Conservation (phyloP, 2,113 vertebrate genomes). For the Pelusios castaneus region DNA sequence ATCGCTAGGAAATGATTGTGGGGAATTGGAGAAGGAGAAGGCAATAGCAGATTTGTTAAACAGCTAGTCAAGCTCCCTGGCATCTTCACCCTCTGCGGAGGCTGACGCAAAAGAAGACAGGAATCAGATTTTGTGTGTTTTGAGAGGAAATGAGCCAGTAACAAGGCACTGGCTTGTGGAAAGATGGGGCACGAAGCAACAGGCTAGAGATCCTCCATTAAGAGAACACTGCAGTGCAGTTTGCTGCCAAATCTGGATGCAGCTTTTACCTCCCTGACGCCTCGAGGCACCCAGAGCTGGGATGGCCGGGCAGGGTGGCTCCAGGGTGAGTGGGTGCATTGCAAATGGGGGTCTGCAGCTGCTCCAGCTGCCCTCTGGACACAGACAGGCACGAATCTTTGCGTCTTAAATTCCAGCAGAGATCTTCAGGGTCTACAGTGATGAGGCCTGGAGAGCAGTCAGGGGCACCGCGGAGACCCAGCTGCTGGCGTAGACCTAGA, state of each 20-base stretch:
- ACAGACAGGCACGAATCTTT: neutral
- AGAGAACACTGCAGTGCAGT: neutral
- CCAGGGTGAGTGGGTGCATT: neutral
- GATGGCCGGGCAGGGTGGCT: no score
- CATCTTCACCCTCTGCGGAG: slow-evolving; percentile 51
- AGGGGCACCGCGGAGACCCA: neutral
- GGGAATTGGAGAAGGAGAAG: slow-evolving; percentile 54
- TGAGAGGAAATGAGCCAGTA: slow-evolving; percentile 4
- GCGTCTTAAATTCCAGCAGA: neutral
- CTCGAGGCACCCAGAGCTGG: neutral
- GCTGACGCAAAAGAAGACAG: slow-evolving; percentile 19
- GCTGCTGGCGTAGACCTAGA: neutral
- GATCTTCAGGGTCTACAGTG: neutral
- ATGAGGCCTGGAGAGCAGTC: neutral
- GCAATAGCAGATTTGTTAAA: slow-evolving; percentile 26
- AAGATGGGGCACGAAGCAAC: neutral
- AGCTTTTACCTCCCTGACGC: accelerated
- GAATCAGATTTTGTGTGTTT: slow-evolving; percentile 5
- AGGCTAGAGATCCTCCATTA: neutral
- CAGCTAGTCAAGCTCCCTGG: slow-evolving; percentile 31
- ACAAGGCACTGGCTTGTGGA: slow-evolving; percentile 15
- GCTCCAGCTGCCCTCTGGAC: no score
- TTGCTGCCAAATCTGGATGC: neutral
- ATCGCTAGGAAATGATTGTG: slow-evolving; percentile 51
- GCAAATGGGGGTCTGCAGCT: neutral